These are phyloP conservation scores for Mythimna loreyi DNA, from an alignment of 2,888 invertebrate species.

Conservation along the genomic window DNA sequence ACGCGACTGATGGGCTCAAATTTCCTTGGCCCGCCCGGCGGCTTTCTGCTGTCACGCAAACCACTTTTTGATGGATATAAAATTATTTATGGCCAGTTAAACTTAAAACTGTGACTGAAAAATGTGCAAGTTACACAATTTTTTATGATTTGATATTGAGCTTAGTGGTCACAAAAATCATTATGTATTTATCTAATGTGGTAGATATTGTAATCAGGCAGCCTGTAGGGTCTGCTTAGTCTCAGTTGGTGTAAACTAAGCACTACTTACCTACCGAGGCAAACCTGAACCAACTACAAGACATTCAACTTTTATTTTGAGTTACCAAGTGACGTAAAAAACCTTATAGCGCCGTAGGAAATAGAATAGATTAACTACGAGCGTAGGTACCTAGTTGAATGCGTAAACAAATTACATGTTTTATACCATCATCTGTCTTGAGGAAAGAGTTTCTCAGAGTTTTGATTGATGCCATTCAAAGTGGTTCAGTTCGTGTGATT, in stretches of 20 bases:
- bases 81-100: slow-evolving; percentile 76
- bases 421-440: slow-evolving; percentile 48
- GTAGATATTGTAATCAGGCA: neutral
- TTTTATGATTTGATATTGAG: slow-evolving; percentile 35
- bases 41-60: slow-evolving; percentile 84
- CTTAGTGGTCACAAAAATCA: neutral
- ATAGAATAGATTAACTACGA: slow-evolving; percentile 30
- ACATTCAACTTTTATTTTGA: neutral
- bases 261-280: neutral
- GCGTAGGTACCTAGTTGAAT: slow-evolving; percentile 41
- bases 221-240: neutral
- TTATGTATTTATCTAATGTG: neutral
- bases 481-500: slow-evolving; percentile 70
- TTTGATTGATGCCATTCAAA: slow-evolving; percentile 65
- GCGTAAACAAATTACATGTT: slow-evolving; percentile 53
- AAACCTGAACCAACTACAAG: neutral
- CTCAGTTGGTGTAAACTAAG: neutral
- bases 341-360: neutral
- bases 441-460: slow-evolving; percentile 57
- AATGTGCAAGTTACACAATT: slow-evolving; percentile 57
- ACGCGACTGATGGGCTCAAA: slow-evolving; percentile 84
- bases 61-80: slow-evolving; percentile 81
- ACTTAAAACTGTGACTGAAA: slow-evolving; percentile 62
- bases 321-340: neutral
- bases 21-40: slow-evolving; percentile 81